Percentiles rank a stretch among this genome's conserved stretches.
Conservation (phyloP, 2,888 invertebrate species). For the Eustalomyia histrio region DNA sequence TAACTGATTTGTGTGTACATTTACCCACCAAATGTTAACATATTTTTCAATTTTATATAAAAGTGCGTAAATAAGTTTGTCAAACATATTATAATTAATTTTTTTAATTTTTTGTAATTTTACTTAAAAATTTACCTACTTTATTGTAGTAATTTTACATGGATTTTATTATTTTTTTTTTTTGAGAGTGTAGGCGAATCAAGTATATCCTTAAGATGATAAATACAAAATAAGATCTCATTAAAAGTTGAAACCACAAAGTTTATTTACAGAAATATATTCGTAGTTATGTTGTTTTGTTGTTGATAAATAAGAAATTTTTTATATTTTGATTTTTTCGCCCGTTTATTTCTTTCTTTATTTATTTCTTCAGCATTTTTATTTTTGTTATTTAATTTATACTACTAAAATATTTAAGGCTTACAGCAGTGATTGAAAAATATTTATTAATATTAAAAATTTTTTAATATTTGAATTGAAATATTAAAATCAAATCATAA, state of each 20-base stretch:
- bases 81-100: too few species aligned
- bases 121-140: too few species aligned
- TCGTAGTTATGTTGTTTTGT: constrained; percentile 36
- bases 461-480: constrained; percentile 37
- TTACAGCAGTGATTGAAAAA: constrained; percentile 30
- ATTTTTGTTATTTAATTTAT: neutral
- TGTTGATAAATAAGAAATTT: constrained; percentile 52
- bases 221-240: constrained; percentile 66
- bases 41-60: too few species aligned
- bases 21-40: too few species aligned
- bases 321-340: constrained; percentile 1
- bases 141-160: too few species aligned
- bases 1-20: too few species aligned
- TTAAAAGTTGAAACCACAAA: constrained; percentile 68
- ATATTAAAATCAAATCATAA: neutral
- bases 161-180: too few species aligned
- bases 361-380: neutral
- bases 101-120: too few species aligned
- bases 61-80: too few species aligned
- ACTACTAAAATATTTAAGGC: constrained; percentile 52
- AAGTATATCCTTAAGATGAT: constrained; percentile 57
- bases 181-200: too few species aligned
- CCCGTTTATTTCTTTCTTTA: constrained; percentile 13
- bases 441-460: constrained; percentile 46
- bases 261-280: constrained; percentile 61